Conservation (phyloP, 2,113 vertebrate genomes). For the Aphelocoma coerulescens region DNA sequence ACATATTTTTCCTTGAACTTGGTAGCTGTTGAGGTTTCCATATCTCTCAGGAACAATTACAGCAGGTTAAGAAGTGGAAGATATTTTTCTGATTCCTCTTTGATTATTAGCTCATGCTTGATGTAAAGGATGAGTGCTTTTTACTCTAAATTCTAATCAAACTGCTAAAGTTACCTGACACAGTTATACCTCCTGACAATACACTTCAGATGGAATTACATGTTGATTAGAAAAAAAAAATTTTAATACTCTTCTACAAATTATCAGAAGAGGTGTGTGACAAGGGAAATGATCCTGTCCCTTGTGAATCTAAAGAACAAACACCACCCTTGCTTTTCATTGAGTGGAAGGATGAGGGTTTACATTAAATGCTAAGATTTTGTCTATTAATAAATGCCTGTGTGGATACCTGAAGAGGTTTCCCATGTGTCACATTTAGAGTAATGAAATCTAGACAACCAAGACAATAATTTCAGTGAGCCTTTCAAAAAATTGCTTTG, state of each 20-base stretch:
- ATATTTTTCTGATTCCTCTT: not conserved
- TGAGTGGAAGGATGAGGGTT: not conserved
- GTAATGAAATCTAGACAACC: not conserved
- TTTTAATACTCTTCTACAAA: not conserved
- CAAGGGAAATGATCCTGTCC: not conserved
- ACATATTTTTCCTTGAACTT: not conserved
- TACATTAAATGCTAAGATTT: not conserved
- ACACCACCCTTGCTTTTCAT: not conserved
- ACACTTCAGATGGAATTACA: not conserved
- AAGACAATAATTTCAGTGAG: not conserved
- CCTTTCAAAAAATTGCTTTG: not conserved
- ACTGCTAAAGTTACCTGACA: not conserved
- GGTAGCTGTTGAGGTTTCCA: not conserved
- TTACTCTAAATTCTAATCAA: not conserved
- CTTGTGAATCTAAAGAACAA: not conserved
- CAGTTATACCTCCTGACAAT: not conserved
- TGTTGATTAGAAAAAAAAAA: not conserved
- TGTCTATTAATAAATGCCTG: not conserved
- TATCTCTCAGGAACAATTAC: not conserved
- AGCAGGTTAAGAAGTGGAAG: not conserved
- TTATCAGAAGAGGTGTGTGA: not conserved
- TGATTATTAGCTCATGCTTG: not conserved
- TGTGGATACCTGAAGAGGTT: not conserved
- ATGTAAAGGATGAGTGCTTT: not conserved
- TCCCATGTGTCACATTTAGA: not conserved